Evolutionary conservation across 2,113 vertebrate genomes (phyloP).

Genomic region (Rhinoptilus africanus): DNA sequence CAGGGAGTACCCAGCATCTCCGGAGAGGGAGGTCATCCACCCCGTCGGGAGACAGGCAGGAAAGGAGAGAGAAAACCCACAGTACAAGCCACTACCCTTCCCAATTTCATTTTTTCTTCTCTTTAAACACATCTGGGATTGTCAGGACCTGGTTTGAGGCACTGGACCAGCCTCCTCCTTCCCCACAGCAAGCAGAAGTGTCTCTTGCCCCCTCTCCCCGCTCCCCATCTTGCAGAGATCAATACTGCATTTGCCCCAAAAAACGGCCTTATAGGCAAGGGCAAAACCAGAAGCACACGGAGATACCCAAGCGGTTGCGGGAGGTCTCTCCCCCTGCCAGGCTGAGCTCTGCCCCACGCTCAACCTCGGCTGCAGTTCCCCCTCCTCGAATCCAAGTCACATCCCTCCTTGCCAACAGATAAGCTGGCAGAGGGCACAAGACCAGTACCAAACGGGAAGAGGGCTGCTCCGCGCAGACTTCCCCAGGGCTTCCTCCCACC

Average conservation of each 20-base stretch:
- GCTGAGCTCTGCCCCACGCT: neutral
- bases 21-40: neutral
- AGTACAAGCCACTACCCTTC: neutral
- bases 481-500: neutral
- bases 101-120: neutral
- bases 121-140: neutral
- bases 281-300: neutral
- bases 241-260: neutral
- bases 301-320: accelerated
- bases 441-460: neutral
- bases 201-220: too few species aligned
- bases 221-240: neutral
- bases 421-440: neutral
- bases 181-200: neutral
- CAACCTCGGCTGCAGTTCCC: neutral
- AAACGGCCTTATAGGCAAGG: neutral
- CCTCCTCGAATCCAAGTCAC: neutral
- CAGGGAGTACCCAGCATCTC: neutral
- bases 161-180: neutral
- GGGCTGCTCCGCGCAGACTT: neutral
- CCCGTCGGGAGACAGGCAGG: neutral
- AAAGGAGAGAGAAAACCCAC: neutral
- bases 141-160: neutral
- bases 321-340: neutral
- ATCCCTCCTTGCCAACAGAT: neutral